phyloP scores from a whole-genome alignment of 2,888 invertebrate species.

The Parasteatoda lunata region DNA sequence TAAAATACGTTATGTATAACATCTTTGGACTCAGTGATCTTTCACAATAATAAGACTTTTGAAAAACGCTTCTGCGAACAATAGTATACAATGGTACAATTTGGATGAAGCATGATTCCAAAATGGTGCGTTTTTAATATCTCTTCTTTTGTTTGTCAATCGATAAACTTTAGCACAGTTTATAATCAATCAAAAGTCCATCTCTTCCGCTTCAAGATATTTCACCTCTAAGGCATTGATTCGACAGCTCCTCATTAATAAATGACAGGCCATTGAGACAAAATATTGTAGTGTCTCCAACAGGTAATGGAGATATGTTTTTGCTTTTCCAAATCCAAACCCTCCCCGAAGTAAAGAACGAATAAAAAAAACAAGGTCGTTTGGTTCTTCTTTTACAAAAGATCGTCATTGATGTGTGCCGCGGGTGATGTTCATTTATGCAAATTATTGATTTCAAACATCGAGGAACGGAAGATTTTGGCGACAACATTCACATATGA shows the following conservation, averaged over 20 bases:
- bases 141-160: background rate
- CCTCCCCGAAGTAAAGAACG: background rate
- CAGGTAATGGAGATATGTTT: background rate
- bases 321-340: background rate
- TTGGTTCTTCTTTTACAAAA: constrained; percentile 13
- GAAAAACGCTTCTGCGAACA: too few species aligned
- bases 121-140: too few species aligned
- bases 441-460: background rate
- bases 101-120: too few species aligned
- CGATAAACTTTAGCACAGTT: background rate
- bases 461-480: background rate
- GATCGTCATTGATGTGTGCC: background rate
- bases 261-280: background rate
- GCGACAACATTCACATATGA: background rate
- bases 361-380: constrained; percentile 36
- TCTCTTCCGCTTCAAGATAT: background rate
- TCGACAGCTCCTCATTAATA: background rate
- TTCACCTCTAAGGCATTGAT: background rate
- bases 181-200: background rate
- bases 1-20: too few species aligned
- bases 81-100: too few species aligned
- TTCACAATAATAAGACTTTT: too few species aligned
- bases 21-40: too few species aligned
- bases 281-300: background rate
- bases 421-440: background rate